phyloP scores from a whole-genome alignment of 2,113 vertebrate genomes.

The Struthidea cinerea region DNA sequence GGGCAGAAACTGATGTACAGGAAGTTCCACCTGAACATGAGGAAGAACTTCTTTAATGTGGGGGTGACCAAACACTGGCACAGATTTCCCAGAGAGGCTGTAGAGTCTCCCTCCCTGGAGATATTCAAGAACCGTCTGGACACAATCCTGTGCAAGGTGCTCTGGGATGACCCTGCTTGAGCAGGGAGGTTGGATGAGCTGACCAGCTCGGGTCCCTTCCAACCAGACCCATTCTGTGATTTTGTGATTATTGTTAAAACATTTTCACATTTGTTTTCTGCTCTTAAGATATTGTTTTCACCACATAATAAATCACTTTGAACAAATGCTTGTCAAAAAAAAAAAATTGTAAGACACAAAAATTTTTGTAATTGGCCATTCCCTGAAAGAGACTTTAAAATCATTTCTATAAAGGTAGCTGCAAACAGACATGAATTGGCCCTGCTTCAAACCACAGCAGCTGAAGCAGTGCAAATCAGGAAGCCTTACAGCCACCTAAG shows the following conservation, averaged over 20 bases:
- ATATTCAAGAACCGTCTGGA: rapidly evolving
- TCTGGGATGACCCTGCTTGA: neutral
- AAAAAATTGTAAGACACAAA: neutral
- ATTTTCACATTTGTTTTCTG: neutral
- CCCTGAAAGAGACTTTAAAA: neutral
- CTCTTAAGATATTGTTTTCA: neutral
- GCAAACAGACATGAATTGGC: neutral
- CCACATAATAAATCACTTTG: neutral
- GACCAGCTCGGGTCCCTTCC: neutral
- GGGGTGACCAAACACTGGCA: rapidly evolving
- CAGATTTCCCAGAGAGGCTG: neutral
- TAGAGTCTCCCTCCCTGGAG: neutral
- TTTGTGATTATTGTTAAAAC: neutral
- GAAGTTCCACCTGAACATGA: neutral
- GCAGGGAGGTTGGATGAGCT: neutral
- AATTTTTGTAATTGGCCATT: neutral
- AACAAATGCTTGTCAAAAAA: neutral
- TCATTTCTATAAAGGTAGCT: neutral
- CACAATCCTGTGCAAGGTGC: neutral
- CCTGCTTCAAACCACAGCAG: neutral
- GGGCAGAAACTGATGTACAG: neutral
- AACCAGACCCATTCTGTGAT: neutral
- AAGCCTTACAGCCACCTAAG: neutral
- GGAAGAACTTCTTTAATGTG: too few relatives aligned
- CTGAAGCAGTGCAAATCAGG: neutral